Conservation (phyloP, 2,113 vertebrate species). For the Neotoma lepida region DNA sequence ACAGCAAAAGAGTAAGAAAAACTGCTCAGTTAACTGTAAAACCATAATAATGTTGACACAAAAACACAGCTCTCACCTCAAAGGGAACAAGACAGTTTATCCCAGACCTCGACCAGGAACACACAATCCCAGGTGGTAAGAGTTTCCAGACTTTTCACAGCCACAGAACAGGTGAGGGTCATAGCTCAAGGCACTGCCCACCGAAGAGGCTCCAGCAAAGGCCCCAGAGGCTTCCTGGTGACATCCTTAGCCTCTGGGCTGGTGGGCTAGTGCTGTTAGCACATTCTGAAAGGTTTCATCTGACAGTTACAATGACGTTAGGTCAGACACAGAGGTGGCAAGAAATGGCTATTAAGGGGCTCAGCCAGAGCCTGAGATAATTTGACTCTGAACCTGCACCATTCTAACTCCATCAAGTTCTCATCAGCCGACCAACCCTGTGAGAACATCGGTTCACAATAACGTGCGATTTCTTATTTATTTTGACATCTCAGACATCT, state of each 20-base stretch:
- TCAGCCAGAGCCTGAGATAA: background rate
- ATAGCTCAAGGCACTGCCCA: background rate
- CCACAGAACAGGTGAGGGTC: background rate
- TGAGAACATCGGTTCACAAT: background rate
- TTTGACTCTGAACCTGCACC: background rate
- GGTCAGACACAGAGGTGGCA: background rate
- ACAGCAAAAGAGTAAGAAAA: background rate
- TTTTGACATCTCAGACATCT: constrained; percentile 40
- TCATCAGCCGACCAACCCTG: background rate
- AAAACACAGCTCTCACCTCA: background rate
- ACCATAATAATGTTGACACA: background rate
- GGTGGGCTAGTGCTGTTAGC: background rate
- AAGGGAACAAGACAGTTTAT: background rate
- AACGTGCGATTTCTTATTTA: constrained; percentile 38
- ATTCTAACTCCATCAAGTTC: background rate
- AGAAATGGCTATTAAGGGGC: background rate
- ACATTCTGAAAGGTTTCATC: too few species aligned
- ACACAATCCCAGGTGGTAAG: background rate
- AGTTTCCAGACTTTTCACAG: background rate
- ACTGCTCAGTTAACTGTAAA: constrained; percentile 32
- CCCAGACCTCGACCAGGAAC: background rate
- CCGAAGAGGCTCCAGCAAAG: background rate
- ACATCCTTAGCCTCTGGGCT: background rate
- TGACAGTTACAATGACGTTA: too few species aligned
- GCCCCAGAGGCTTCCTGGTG: background rate